A percentile compares a stretch with the other conserved stretches of the same genome.
Evolutionary conservation across 2,797 vertebrate genomes (phyloP).

Genomic region (Microcaecilia unicolor): DNA sequence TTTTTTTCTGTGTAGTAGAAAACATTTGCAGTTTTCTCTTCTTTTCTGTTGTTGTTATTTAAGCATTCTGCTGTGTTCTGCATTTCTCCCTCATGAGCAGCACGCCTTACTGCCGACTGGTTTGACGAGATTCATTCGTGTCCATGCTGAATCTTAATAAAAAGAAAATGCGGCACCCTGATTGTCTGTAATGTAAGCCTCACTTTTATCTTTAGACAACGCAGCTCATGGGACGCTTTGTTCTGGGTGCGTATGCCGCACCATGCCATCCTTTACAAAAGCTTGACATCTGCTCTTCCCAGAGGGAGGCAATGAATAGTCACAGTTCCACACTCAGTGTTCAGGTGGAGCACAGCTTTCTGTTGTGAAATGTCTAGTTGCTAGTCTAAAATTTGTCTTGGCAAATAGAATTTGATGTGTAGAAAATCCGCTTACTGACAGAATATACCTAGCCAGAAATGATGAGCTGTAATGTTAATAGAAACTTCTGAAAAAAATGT

Average conservation of each 20-base stretch:
- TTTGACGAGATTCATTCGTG: constrained; percentile 11
- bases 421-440: neutral
- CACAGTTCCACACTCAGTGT: constrained; percentile 1
- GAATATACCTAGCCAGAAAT: constrained; percentile 1
- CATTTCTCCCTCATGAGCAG: constrained; percentile 3
- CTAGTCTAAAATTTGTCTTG: constrained; percentile 10
- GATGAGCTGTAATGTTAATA: neutral
- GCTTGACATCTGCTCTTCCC: constrained; percentile 8
- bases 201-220: neutral
- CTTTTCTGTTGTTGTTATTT: neutral
- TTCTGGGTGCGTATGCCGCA: constrained; percentile 2
- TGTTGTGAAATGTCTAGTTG: constrained; percentile 8
- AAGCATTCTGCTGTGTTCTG: constrained; percentile 5
- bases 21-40: too few relatives aligned
- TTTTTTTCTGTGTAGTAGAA: too few relatives aligned
- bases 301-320: constrained; percentile 7
- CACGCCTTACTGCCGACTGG: constrained; percentile 6
- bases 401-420: constrained; percentile 2
- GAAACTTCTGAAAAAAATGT: too few relatives aligned
- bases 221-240: constrained; percentile 3
- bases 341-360: constrained; percentile 4
- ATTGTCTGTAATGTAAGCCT: constrained; percentile 9
- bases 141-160: too few relatives aligned
- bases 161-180: constrained; percentile 10
- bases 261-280: constrained; percentile 3